Evolutionary conservation across 2,888 invertebrate species (phyloP).

Genomic region (Mythimna albipuncta): DNA sequence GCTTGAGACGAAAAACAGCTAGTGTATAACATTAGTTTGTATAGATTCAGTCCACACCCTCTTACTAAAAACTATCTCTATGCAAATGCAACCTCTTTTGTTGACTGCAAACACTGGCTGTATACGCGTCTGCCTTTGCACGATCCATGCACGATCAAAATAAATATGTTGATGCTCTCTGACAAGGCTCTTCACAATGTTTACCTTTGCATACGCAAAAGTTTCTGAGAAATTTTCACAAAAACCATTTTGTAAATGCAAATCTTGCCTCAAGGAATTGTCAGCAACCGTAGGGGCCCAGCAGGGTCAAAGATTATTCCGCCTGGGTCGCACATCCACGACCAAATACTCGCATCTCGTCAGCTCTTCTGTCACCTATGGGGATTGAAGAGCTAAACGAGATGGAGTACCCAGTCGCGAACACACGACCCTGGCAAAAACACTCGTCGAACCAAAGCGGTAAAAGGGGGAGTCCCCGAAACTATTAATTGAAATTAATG

Average conservation of each 20-base stretch:
- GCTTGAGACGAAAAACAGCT: neutral
- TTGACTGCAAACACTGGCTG: neutral
- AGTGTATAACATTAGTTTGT: neutral
- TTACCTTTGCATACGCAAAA: conserved; percentile 15
- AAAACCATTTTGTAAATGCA: conserved; percentile 8
- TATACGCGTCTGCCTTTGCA: conserved; percentile 8
- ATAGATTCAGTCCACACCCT: neutral
- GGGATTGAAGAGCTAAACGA: too few relatives aligned
- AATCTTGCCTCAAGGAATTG: neutral
- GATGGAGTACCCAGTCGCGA: too few relatives aligned
- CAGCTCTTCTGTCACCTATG: too few relatives aligned
- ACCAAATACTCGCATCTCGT: too few relatives aligned
- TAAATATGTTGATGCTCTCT: conserved; percentile 20
- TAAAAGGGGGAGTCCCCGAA: too few relatives aligned
- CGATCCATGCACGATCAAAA: conserved; percentile 36
- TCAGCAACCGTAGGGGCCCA: too few relatives aligned
- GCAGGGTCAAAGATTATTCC: too few relatives aligned
- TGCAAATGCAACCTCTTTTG: neutral
- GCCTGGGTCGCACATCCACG: too few relatives aligned
- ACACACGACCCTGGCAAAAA: too few relatives aligned
- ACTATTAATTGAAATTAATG: too few relatives aligned
- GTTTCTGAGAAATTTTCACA: conserved; percentile 32
- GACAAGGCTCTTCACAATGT: conserved; percentile 38
- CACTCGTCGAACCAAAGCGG: too few relatives aligned
- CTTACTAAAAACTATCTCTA: neutral